phyloP scores from a whole-genome alignment of 2,797 vertebrate species.

The Selene dorsalis region DNA sequence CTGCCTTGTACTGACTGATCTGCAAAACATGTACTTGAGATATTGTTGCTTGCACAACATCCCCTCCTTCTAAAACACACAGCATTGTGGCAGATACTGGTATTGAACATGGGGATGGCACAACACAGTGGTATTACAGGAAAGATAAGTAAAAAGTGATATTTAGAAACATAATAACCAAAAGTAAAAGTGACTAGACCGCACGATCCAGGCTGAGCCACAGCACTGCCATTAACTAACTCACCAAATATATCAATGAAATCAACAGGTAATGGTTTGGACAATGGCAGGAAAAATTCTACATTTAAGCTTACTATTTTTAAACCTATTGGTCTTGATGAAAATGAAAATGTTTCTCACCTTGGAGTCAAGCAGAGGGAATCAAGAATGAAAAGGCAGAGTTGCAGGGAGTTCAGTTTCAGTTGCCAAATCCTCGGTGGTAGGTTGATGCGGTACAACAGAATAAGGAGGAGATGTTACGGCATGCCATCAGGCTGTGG shows the following conservation, averaged over 20 bases:
- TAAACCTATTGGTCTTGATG: slow-evolving; percentile 1
- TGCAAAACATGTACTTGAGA: neutral
- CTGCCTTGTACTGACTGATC: neutral
- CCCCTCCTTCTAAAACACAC: neutral
- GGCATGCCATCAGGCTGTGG: slow-evolving; percentile 46
- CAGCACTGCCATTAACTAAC: neutral
- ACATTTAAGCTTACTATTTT: neutral
- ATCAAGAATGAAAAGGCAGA: slow-evolving; percentile 6
- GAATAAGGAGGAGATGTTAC: slow-evolving; percentile 51
- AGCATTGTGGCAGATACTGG: neutral
- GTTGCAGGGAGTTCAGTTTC: slow-evolving; percentile 39
- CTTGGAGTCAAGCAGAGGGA: slow-evolving; percentile 40
- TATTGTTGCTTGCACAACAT: neutral
- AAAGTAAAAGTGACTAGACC: neutral
- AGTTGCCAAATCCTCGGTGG: slow-evolving; percentile 47
- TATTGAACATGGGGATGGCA: too few relatives aligned
- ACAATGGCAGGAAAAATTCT: neutral
- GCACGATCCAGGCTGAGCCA: neutral
- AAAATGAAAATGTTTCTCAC: slow-evolving; percentile 42
- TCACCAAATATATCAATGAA: slow-evolving; percentile 12
- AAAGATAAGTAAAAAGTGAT: neutral
- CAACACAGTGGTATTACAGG: neutral
- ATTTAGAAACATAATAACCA: too few relatives aligned
- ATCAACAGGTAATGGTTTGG: slow-evolving; percentile 3
- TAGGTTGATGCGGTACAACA: slow-evolving; percentile 43